A percentile compares a stretch with the other conserved stretches of the same genome.
phyloP scores from a whole-genome alignment of 2,888 invertebrate species.

The Clusia tigrina region DNA sequence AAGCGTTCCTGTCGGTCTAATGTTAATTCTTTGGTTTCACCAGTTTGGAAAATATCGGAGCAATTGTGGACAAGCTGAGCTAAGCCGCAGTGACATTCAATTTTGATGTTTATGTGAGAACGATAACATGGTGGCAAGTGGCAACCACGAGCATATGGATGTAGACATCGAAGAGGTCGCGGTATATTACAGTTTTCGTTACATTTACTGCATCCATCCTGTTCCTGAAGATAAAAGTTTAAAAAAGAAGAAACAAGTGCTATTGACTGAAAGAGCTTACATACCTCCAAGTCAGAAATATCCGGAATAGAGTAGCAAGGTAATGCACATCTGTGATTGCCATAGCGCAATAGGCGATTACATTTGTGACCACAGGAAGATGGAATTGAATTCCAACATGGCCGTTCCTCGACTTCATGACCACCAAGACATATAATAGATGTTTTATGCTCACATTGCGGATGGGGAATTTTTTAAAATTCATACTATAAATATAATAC shows the following conservation, averaged over 20 bases:
- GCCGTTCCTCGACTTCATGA: slow-evolving; percentile 74
- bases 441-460: slow-evolving; percentile 76
- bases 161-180: slow-evolving; percentile 79
- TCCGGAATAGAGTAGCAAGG: slow-evolving; percentile 76
- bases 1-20: slow-evolving; percentile 45
- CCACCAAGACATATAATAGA: slow-evolving; percentile 76
- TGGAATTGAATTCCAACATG: slow-evolving; percentile 75
- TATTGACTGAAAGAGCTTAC: slow-evolving; percentile 31
- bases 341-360: slow-evolving; percentile 75
- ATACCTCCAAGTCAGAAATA: slow-evolving; percentile 65
- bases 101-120: slow-evolving; percentile 74
- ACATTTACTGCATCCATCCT: slow-evolving; percentile 69
- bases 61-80: slow-evolving; percentile 80
- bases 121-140: slow-evolving; percentile 79
- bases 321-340: slow-evolving; percentile 78
- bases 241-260: not conserved
- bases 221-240: slow-evolving; percentile 53
- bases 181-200: slow-evolving; percentile 70
- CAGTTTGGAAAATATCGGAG: slow-evolving; percentile 69
- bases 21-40: slow-evolving; percentile 64
- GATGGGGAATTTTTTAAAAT: slow-evolving; percentile 71
- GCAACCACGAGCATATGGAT: slow-evolving; percentile 75
- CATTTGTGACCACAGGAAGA: slow-evolving; percentile 84
- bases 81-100: slow-evolving; percentile 84
- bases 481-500: slow-evolving; percentile 62